Conservation (phyloP, 1,140 invertebrate genomes). For the Heliconius congener region DNA sequence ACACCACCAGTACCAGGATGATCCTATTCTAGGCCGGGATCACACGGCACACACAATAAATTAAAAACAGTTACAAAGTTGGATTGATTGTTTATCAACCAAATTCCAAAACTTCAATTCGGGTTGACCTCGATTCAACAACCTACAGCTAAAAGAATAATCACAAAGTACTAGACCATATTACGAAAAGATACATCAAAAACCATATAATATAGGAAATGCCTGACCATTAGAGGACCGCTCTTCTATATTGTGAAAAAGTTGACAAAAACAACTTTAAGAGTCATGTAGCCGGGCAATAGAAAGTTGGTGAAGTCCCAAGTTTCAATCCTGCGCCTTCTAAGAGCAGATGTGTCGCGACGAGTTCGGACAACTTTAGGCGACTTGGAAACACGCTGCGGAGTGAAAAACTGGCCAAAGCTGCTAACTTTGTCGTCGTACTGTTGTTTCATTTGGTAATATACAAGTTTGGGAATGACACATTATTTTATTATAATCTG, state of each 20-base stretch:
- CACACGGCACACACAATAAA: no score
- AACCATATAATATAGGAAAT: background rate
- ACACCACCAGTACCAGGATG: no score
- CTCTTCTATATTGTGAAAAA: conserved; percentile 33
- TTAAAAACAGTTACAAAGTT: no score
- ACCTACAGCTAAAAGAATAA: no score
- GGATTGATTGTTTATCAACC: no score
- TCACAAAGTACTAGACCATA: background rate
- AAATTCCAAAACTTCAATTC: no score
- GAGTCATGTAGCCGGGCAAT: conserved; percentile 36
- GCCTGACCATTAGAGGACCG: background rate
- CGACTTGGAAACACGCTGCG: conserved; percentile 40
- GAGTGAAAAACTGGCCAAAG: conserved; percentile 34
- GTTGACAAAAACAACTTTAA: conserved; percentile 35
- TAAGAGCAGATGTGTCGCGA: conserved; percentile 40
- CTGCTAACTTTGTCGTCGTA: conserved; percentile 27
- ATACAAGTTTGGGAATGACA: conserved; percentile 27
- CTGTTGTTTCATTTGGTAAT: conserved; percentile 35
- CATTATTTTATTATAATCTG: conserved; percentile 14
- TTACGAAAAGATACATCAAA: background rate
- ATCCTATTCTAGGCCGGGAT: no score
- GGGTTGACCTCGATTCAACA: no score
- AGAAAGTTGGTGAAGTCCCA: conserved; percentile 33
- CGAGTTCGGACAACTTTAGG: conserved; percentile 34
- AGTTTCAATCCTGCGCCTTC: conserved; percentile 29